phyloP scores from a whole-genome alignment of 2,797 vertebrate species.

The Myotis planiceps region DNA sequence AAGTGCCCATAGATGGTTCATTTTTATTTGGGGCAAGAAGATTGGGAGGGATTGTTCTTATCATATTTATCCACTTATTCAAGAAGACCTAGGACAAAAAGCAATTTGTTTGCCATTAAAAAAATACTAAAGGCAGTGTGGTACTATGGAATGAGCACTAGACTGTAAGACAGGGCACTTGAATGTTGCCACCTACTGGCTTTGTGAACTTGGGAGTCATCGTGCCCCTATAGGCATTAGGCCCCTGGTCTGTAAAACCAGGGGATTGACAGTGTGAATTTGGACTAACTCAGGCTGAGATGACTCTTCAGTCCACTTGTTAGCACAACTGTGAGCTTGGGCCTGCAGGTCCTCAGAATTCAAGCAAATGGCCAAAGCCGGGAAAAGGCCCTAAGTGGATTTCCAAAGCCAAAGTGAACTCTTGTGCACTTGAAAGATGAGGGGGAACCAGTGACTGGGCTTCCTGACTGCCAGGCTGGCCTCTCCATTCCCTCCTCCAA shows the following conservation, averaged over 20 bases:
- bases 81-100: background rate
- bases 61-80: background rate
- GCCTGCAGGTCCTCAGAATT: background rate
- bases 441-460: too few relatives aligned
- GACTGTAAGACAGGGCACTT: background rate
- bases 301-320: background rate
- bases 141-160: background rate
- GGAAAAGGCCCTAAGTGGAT: background rate
- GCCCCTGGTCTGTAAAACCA: background rate
- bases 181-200: background rate
- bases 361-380: background rate
- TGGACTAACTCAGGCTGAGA: background rate
- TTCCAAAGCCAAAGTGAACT: conserved; percentile 2
- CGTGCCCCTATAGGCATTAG: background rate
- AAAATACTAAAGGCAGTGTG: background rate
- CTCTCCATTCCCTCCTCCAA: background rate
- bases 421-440: background rate
- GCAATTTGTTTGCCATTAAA: background rate
- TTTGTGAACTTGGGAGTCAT: background rate
- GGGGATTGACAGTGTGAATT: background rate
- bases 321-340: background rate
- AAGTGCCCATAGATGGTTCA: background rate
- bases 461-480: background rate
- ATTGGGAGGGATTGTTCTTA: background rate
- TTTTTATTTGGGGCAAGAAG: conserved; percentile 17